phyloP scores from a whole-genome alignment of 2,888 invertebrate species.

The Elgonia sp. region DNA sequence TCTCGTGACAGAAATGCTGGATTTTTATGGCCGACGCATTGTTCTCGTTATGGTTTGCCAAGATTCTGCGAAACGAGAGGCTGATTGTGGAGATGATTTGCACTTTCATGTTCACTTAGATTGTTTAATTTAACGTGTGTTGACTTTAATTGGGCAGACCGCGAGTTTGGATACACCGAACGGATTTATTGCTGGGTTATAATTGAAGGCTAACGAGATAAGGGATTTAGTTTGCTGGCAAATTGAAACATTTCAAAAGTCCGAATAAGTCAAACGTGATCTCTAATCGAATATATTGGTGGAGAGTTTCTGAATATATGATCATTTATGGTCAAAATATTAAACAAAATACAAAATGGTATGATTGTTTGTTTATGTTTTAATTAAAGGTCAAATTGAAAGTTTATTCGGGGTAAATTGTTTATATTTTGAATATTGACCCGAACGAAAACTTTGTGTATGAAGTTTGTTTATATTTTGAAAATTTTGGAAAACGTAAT shows the following conservation, averaged over 20 bases:
- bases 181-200: constrained; percentile 28
- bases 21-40: constrained; percentile 41
- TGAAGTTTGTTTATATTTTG: too few species aligned
- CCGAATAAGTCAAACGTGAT: background rate
- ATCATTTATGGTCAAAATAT: too few species aligned
- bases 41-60: constrained; percentile 30
- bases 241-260: constrained; percentile 21
- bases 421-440: too few species aligned
- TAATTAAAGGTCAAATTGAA: too few species aligned
- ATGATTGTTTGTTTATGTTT: too few species aligned
- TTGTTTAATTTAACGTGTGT: constrained; percentile 36
- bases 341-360: too few species aligned
- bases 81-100: constrained; percentile 33
- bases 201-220: constrained; percentile 18
- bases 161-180: constrained; percentile 3
- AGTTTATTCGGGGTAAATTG: too few species aligned
- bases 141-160: constrained; percentile 32
- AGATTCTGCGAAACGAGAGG: constrained; percentile 18
- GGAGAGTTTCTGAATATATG: background rate
- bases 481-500: too few species aligned
- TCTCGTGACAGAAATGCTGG: constrained; percentile 26
- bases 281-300: background rate
- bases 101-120: constrained; percentile 25
- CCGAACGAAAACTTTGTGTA: too few species aligned
- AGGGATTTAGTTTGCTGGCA: background rate